These are phyloP conservation scores for Macrobrachium rosenbergii DNA, from an alignment of 1,140 invertebrate genomes.

Conservation along the genomic window DNA sequence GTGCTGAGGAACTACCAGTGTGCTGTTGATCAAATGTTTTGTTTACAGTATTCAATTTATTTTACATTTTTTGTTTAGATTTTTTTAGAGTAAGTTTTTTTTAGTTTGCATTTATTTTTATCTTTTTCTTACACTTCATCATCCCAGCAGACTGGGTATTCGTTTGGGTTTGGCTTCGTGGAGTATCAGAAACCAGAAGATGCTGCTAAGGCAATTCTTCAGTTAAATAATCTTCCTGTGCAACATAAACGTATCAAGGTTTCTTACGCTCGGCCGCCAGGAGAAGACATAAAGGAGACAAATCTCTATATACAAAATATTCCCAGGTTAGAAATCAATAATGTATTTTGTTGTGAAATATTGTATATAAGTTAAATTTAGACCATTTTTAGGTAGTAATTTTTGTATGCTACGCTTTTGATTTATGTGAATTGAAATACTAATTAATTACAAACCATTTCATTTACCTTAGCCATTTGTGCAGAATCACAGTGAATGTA, in stretches of 20 bases:
- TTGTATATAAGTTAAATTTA: background rate
- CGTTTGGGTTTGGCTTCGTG: constrained; percentile 96
- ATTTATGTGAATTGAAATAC: too few relatives aligned
- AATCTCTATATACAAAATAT: constrained; percentile 95
- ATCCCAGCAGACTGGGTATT: constrained; percentile 86
- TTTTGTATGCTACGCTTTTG: too few relatives aligned
- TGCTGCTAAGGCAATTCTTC: constrained; percentile 86
- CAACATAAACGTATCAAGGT: constrained; percentile 91
- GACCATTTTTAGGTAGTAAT: background rate
- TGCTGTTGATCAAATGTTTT: too few relatives aligned
- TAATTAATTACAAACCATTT: too few relatives aligned
- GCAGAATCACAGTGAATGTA: too few relatives aligned
- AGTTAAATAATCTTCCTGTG: constrained; percentile 89
- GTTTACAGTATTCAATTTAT: background rate
- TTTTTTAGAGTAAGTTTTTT: background rate
- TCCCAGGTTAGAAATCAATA: constrained; percentile 75
- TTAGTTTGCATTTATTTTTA: constrained; percentile 34
- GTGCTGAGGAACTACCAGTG: too few relatives aligned
- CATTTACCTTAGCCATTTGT: too few relatives aligned
- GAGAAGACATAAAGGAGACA: constrained; percentile 94
- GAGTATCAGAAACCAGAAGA: constrained; percentile 89
- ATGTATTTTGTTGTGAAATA: background rate
- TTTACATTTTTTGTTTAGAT: constrained; percentile 16
- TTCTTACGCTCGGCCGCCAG: constrained; percentile 90
- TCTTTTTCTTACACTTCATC: constrained; percentile 65